Base-by-base conservation (phyloP, 1,140 invertebrate genomes). In the Paracyclopina nana region DNA sequence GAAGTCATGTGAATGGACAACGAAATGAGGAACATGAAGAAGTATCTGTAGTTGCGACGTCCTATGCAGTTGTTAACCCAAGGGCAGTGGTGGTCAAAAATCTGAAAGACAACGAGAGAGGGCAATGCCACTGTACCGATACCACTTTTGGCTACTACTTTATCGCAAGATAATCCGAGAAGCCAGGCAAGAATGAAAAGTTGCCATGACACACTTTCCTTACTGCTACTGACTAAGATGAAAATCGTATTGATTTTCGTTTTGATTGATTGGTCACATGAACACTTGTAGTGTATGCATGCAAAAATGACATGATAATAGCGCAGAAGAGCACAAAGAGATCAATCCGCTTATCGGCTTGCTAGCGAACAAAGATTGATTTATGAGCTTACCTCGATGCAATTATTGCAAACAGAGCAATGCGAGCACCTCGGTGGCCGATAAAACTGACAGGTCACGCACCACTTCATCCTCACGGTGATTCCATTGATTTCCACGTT, bases 31-130 rank as follows among this genome's bases (percentile, higher is more conserved):
- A 99, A 98, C 70, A 95, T 85, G 70, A 95, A 94, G 71, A 96
- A 96, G 67, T 90, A 94, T 60, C 92, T 74, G 66, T 99, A 99
- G 69, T 99, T 98, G 57, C 92, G 75, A 55, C 91, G 76, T 46
- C 95, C 95, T 60, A 99, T 97, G 65, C 95, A 99, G 68, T 99
- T 99, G 68, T 98, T 97, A 56, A 99, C 85, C 94, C 94, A 98
- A 46, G 94, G 94, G 71, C 95, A 99, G 69, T 99, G 95, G 74
- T 99, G 95, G 70, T 99, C 95, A 69, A 99, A 98, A 27, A 88
- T 97, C 84, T 97, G 72, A 53, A 80, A 78, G 56, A 63, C 61
- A 62, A 62, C 60, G 49, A 57, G 53, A n/a, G n/a, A n/a, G n/a
- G n/a, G n/a, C n/a, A n/a, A n/a, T n/a, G n/a, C n/a, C n/a, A n/a